Conservation (phyloP, 35 echinoderm and acorn worm species). For the Holothuria glaberrima region DNA sequence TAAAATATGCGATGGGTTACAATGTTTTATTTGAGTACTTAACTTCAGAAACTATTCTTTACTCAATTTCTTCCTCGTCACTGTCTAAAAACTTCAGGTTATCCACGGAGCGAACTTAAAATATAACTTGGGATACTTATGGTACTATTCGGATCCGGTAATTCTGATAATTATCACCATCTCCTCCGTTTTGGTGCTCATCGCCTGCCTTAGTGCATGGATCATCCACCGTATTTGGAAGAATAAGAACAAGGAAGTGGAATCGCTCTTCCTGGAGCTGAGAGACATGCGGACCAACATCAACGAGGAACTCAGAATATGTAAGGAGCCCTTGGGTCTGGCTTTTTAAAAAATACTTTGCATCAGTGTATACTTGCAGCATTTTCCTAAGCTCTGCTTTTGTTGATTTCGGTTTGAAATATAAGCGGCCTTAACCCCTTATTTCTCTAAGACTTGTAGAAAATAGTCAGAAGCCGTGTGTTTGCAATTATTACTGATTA, state of each 20-base stretch:
- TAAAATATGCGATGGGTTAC: too few relatives aligned
- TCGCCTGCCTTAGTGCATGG: background rate
- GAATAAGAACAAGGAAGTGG: slow-evolving; percentile 33
- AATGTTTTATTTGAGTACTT: too few relatives aligned
- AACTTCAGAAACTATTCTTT: too few relatives aligned
- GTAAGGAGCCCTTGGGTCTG: background rate
- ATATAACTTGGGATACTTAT: slow-evolving; percentile 25
- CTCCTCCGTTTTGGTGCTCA: background rate
- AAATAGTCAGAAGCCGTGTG: too few relatives aligned
- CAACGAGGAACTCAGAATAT: background rate
- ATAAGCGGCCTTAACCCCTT: too few relatives aligned
- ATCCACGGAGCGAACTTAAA: slow-evolving; percentile 6
- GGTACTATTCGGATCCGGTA: background rate
- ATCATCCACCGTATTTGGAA: background rate
- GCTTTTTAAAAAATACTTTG: background rate
- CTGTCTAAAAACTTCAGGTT: slow-evolving; percentile 17
- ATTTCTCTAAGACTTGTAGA: too few relatives aligned
- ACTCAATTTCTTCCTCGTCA: background rate
- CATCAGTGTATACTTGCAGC: too few relatives aligned
- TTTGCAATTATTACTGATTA: too few relatives aligned
- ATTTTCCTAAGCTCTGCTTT: too few relatives aligned
- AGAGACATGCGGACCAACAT: background rate
- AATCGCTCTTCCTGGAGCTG: slow-evolving; percentile 11
- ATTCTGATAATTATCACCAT: slow-evolving; percentile 1
- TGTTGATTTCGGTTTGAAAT: too few relatives aligned